Evolutionary conservation across 1,140 invertebrate genomes (phyloP).

Genomic region (Drosophila leontia): DNA sequence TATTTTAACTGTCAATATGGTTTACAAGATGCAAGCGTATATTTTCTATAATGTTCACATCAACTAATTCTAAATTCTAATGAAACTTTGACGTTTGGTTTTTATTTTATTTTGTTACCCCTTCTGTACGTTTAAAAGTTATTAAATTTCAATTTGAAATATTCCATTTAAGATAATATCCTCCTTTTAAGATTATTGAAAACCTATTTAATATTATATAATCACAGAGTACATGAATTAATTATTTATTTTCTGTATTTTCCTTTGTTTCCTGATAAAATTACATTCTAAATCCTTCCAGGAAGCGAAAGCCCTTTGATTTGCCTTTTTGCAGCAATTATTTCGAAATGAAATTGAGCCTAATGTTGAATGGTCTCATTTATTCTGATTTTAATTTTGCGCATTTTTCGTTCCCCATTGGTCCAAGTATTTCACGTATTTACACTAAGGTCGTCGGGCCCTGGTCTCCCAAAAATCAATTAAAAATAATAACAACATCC

Average conservation of each 20-base stretch:
- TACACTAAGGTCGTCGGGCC: neutral
- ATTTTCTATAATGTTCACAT: no score
- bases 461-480: constrained; percentile 51
- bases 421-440: constrained; percentile 19
- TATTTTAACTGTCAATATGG: no score
- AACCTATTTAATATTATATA: neutral
- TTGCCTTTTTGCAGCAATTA: constrained; percentile 1
- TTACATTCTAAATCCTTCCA: neutral
- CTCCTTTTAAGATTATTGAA: neutral
- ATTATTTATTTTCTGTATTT: no score
- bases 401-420: constrained; percentile 27
- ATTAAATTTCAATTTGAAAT: no score
- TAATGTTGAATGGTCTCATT: constrained; percentile 54
- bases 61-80: no score
- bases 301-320: neutral
- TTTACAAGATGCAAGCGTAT: no score
- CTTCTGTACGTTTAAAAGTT: no score
- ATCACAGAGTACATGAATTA: no score
- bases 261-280: no score
- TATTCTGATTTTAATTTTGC: constrained; percentile 40
- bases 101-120: no score
- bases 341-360: constrained; percentile 42
- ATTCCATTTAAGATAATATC: neutral
- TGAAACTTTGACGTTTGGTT: no score
- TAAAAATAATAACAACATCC: constrained; percentile 73